phyloP scores from a whole-genome alignment of 2,888 invertebrate genomes.

The Sipha maydis region DNA sequence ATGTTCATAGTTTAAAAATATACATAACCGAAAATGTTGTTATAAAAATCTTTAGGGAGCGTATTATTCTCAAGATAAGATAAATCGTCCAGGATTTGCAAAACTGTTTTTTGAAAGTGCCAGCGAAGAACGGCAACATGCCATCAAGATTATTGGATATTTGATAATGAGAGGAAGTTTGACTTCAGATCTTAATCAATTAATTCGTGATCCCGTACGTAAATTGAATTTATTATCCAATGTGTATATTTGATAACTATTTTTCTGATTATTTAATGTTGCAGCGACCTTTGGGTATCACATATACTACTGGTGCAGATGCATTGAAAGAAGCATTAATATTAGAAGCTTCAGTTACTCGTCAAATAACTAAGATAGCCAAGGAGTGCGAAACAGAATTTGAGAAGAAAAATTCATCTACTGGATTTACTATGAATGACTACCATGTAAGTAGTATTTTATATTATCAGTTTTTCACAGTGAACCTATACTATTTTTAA shows the following conservation, averaged over 20 bases:
- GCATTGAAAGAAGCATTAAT: constrained; percentile 82
- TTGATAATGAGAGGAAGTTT: constrained; percentile 85
- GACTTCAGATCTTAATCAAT: constrained; percentile 72
- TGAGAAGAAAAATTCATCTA: no score
- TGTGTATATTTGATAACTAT: background rate
- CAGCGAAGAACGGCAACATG: constrained; percentile 88
- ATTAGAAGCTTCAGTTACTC: constrained; percentile 82
- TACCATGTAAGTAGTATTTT: constrained; percentile 77
- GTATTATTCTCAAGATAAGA: constrained; percentile 79
- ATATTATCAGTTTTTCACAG: background rate
- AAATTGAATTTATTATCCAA: background rate
- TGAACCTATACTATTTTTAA: background rate
- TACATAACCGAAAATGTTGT: no score
- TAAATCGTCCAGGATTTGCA: constrained; percentile 88
- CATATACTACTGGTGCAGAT: constrained; percentile 74
- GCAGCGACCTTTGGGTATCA: constrained; percentile 66
- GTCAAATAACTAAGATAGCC: constrained; percentile 79
- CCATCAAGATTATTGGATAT: constrained; percentile 87
- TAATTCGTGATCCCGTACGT: constrained; percentile 70
- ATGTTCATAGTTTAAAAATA: no score
- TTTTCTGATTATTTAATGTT: constrained; percentile 41
- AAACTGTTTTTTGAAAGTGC: constrained; percentile 87
- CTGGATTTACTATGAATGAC: constrained; percentile 72
- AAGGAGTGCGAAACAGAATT: constrained; percentile 76
- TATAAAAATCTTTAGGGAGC: constrained; percentile 72